phyloP scores from a whole-genome alignment of 2,888 invertebrate genomes.

The Sylvicola cinctus region DNA sequence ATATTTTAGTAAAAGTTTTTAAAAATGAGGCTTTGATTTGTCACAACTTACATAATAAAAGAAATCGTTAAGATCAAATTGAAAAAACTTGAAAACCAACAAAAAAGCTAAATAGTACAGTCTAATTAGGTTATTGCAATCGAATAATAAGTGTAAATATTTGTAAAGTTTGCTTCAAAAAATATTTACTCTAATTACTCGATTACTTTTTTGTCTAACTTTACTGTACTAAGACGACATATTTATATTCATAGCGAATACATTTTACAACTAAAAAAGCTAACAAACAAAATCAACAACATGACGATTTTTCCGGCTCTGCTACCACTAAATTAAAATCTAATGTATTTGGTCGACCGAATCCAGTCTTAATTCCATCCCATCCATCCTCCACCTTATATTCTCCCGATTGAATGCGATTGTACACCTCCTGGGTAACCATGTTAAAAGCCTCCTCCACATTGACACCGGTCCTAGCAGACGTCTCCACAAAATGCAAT shows the following conservation, averaged over 20 bases:
- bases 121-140: too few relatives aligned
- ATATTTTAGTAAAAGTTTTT: too few relatives aligned
- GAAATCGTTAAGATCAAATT: too few relatives aligned
- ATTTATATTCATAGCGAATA: background rate
- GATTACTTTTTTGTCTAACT: too few relatives aligned
- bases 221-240: background rate
- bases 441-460: constrained; percentile 83
- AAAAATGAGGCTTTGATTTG: too few relatives aligned
- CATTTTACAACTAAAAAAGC: background rate
- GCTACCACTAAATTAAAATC: constrained; percentile 76
- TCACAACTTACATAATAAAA: too few relatives aligned
- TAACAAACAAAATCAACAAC: constrained; percentile 40
- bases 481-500: constrained; percentile 88
- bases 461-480: constrained; percentile 77
- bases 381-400: constrained; percentile 88
- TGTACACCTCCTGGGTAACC: constrained; percentile 79
- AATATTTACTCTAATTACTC: too few relatives aligned
- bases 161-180: too few relatives aligned
- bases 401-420: constrained; percentile 75
- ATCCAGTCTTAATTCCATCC: constrained; percentile 93
- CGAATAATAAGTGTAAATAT: too few relatives aligned
- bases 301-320: constrained; percentile 72
- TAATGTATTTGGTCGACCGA: constrained; percentile 57
- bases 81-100: too few relatives aligned
- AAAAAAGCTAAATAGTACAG: too few relatives aligned